phyloP scores from a whole-genome alignment of 2,888 invertebrate species.

The Hypercompe scribonia region DNA sequence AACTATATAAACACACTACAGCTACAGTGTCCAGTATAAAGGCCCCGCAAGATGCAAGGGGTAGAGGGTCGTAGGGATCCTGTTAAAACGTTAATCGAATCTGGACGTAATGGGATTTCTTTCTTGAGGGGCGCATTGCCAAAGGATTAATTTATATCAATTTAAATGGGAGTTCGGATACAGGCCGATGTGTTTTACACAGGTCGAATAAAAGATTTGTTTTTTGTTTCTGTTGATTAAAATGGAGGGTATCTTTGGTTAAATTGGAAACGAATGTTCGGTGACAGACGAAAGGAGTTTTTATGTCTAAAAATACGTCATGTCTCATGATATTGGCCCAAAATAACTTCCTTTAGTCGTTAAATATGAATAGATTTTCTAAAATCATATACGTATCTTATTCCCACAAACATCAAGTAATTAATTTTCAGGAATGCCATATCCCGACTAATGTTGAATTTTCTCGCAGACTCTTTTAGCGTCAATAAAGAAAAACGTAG shows the following conservation, averaged over 20 bases:
- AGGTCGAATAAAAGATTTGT: slow-evolving; percentile 2
- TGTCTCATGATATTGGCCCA: neutral
- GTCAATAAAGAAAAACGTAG: no score
- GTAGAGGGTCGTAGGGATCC: slow-evolving; percentile 52
- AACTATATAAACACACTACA: slow-evolving; percentile 6
- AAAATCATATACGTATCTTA: no score
- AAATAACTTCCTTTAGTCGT: no score
- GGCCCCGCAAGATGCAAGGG: slow-evolving; percentile 56
- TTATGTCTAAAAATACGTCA: neutral
- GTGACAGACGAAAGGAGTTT: neutral
- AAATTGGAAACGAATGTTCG: neutral
- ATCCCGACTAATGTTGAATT: neutral
- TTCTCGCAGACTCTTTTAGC: neutral
- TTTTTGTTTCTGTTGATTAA: neutral
- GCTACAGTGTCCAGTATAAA: slow-evolving; percentile 23
- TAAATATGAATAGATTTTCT: no score
- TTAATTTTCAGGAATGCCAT: neutral
- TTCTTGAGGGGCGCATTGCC: slow-evolving; percentile 83
- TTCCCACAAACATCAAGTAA: no score
- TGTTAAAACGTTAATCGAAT: slow-evolving; percentile 86
- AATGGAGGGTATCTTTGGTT: neutral
- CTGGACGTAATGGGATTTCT: slow-evolving; percentile 85
- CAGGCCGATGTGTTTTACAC: slow-evolving; percentile 60
- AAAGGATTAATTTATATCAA: slow-evolving; percentile 87
- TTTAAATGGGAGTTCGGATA: slow-evolving; percentile 78